These are phyloP conservation scores for Sarotherodon lohbergeri DNA, from an alignment of 2,113 vertebrate genomes.

Conservation along the genomic window DNA sequence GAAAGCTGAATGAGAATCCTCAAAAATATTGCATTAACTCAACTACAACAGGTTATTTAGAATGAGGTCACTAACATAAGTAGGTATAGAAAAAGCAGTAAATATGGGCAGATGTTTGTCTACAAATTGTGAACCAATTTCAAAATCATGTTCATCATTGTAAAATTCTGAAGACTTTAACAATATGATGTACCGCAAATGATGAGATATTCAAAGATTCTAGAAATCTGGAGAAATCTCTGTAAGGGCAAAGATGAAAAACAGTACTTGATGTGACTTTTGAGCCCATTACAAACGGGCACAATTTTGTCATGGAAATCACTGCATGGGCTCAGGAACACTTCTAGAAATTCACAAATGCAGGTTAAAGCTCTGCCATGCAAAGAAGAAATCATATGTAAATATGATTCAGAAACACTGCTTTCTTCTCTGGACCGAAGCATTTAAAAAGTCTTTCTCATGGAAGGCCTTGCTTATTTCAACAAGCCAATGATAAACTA, in stretches of 20 bases:
- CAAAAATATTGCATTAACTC: fast-evolving
- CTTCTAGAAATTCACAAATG: not conserved
- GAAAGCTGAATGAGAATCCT: not conserved
- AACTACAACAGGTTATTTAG: not conserved
- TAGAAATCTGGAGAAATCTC: not conserved
- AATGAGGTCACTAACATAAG: fast-evolving
- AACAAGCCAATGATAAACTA: not conserved
- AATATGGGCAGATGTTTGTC: not conserved
- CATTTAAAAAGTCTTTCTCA: not conserved
- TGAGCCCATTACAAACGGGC: not conserved
- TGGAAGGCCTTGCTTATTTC: not conserved
- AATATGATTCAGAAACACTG: not conserved
- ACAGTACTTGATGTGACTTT: not conserved
- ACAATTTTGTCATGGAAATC: not conserved
- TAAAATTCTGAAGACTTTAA: not conserved
- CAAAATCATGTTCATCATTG: not conserved
- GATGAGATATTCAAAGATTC: not conserved
- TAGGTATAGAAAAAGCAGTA: not conserved
- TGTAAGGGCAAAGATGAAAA: not conserved
- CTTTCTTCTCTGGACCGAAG: not conserved
- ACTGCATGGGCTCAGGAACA: not conserved
- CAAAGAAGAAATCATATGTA: not conserved
- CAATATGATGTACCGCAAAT: too few relatives aligned
- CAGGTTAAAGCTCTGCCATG: not conserved
- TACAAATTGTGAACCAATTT: not conserved